Evolutionary conservation across 2,113 vertebrate genomes (phyloP).

Genomic region (Xiphophorus couchianus): DNA sequence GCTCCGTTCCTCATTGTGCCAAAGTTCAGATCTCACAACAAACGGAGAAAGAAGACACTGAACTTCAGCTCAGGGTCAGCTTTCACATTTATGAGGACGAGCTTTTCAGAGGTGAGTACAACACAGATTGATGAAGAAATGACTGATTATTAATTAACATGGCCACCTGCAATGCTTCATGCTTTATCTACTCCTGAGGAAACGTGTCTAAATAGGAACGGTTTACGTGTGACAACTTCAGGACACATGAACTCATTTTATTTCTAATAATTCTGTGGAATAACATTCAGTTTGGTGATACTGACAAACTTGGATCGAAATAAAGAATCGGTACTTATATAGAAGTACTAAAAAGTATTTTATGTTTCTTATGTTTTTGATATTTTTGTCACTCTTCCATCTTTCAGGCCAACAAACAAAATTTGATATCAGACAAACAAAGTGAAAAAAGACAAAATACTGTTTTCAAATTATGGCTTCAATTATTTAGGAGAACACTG

Average conservation of each 20-base stretch:
- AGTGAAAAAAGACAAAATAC: too few species aligned
- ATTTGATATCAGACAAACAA: too few species aligned
- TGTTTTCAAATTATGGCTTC: too few species aligned
- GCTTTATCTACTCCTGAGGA: neutral
- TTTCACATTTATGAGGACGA: constrained; percentile 41
- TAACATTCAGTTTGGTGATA: neutral
- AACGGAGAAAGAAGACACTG: constrained; percentile 63
- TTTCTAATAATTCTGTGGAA: too few species aligned
- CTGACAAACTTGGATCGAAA: neutral
- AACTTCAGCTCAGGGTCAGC: constrained; percentile 50
- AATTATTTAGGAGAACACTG: too few species aligned
- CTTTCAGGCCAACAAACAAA: too few species aligned
- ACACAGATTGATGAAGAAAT: constrained; percentile 29
- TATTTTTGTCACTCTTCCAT: too few species aligned
- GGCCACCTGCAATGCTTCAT: constrained; percentile 17
- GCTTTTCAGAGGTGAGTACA: constrained; percentile 45
- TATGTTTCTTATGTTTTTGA: too few species aligned
- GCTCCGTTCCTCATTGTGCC: constrained; percentile 40
- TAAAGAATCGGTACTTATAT: neutral
- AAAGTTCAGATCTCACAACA: constrained; percentile 71
- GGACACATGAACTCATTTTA: neutral
- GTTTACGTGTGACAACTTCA: too few species aligned
- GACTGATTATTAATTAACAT: constrained; percentile 26
- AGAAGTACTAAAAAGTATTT: neutral
- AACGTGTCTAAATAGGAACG: neutral